Evolutionary conservation across 2,113 vertebrate species (phyloP), one percentile per base, ranked within the genome.

Genomic region (Leucoraja erinaceus): DNA sequence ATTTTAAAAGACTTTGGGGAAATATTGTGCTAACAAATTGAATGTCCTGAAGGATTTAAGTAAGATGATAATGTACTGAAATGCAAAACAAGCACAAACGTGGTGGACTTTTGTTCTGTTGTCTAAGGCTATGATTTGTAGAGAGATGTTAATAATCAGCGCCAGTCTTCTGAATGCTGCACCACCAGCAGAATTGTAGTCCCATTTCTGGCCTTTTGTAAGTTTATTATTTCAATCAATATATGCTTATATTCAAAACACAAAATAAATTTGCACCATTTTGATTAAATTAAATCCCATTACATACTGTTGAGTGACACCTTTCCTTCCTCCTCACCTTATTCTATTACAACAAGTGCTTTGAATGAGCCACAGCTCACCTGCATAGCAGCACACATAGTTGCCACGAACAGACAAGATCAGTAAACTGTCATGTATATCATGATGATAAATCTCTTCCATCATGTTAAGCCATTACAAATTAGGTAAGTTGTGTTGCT

Each of bases 1-100:
- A 31, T 72, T 91, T 91, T 74, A 91, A 91, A 72, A 91, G 68
- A 91, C 90, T 91, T 91, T 91, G 90, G 38, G 90, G 72, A 91
- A 91, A 70, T 91, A 91, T 72, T 91, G 90, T 74, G 90, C 68
- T 72, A 33, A 91, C 68, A 90, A 70, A 91, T 91, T 91, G 68
- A 91, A 72, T 63, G 63, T 74, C 38, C 90, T 47, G 20, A 91
- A 91, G 70, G 90, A 91, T 91, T 74, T 91, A 91, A 74, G 63
- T 91, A 4, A 91, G 66, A 72, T 38, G 33, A 91, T 72, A 91
- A 91, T 72, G 47, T 91, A 91, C 68, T 91, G 88, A 91, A 72
- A 91, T 91, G 7, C 14, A 72, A 91, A 66, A 25, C 22, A 72
- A 22, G 20, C 33, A 72, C 88, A 91, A 14, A n/a, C 47, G 38